phyloP scores from a whole-genome alignment of 2,888 invertebrate species.

The Formica aserva region DNA sequence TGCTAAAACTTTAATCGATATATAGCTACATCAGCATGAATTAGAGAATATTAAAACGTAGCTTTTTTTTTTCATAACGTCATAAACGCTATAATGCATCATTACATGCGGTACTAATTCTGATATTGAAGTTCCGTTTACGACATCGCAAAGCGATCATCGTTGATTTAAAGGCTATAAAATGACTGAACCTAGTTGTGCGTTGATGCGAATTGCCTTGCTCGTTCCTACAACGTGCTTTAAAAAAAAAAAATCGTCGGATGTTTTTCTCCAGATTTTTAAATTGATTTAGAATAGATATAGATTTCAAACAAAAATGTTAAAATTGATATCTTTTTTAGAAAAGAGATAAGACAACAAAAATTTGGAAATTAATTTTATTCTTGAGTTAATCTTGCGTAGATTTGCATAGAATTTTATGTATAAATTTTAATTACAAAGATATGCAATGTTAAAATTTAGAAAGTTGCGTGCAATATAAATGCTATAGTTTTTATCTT shows the following conservation, averaged over 20 bases:
- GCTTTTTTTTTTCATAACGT: neutral
- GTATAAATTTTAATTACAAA: neutral
- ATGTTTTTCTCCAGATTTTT: neutral
- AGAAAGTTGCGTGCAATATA: neutral
- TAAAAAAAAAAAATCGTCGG: neutral
- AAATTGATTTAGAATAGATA: neutral
- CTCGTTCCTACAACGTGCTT: neutral
- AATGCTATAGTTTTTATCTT: neutral
- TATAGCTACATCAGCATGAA: neutral
- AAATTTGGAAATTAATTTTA: neutral
- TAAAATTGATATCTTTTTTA: neutral
- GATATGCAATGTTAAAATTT: neutral
- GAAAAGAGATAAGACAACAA: neutral
- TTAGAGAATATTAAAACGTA: neutral
- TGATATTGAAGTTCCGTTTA: conserved; percentile 17
- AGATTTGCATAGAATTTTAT: neutral
- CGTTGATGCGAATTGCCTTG: neutral
- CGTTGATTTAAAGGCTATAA: conserved; percentile 52
- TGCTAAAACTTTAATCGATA: neutral
- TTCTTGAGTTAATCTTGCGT: neutral
- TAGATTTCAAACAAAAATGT: neutral
- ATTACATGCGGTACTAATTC: neutral
- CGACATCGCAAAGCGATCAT: conserved; percentile 28
- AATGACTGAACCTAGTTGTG: conserved; percentile 27
- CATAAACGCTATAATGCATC: neutral